phyloP scores from a whole-genome alignment of 1,140 invertebrate genomes.

The Oreohelix idahoensis region DNA sequence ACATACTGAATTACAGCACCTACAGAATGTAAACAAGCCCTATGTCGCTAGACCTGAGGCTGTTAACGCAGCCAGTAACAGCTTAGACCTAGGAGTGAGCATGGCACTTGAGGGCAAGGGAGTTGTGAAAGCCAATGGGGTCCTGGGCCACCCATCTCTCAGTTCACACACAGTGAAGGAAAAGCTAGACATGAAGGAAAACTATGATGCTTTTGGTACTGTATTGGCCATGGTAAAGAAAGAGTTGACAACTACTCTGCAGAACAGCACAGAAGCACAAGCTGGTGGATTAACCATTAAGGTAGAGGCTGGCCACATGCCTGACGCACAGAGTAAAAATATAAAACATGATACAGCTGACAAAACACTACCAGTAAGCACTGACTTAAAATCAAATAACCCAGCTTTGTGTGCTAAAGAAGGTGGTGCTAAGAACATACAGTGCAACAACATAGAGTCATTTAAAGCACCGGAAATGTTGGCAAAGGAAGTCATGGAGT shows the following conservation, averaged over 20 bases:
- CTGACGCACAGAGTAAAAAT: not conserved
- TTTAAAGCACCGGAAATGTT: constrained; percentile 3
- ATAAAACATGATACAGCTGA: not conserved
- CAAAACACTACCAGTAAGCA: not conserved
- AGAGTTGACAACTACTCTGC: constrained; percentile 38
- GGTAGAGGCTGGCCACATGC: not conserved
- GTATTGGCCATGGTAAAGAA: constrained; percentile 41
- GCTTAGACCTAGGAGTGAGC: not conserved
- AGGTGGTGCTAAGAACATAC: not conserved
- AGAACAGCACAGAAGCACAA: not conserved
- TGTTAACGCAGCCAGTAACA: not conserved
- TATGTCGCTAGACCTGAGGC: not conserved
- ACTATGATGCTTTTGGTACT: constrained; percentile 38
- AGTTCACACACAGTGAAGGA: constrained; percentile 22
- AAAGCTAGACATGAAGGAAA: constrained; percentile 44
- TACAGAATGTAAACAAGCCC: constrained; percentile 28
- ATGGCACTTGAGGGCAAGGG: not conserved
- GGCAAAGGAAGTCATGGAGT: not conserved
- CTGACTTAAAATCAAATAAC: not conserved
- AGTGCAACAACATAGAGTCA: not conserved
- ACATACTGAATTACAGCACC: constrained; percentile 8
- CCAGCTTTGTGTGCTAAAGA: not conserved
- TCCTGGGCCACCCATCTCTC: not conserved
- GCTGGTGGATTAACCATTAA: not conserved
- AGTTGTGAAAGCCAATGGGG: not conserved